A percentile compares a stretch with the other conserved stretches of the same genome.
phyloP scores from a whole-genome alignment of 53 echinoderm and acorn worm species.

The Arbacia lixula region DNA sequence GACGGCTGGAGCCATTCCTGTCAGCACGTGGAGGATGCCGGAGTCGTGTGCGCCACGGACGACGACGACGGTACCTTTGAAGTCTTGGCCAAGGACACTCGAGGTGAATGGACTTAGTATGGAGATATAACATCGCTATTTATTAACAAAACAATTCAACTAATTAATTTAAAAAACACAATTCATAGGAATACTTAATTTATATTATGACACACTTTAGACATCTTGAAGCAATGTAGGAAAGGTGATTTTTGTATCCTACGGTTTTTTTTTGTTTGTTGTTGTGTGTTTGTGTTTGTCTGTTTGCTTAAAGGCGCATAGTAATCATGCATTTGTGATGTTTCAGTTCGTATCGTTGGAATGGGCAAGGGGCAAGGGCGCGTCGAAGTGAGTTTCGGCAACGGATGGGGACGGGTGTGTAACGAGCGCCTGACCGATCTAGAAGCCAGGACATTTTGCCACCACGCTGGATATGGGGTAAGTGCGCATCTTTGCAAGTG shows the following conservation, averaged over 20 bases:
- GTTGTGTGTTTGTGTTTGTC: too few relatives aligned
- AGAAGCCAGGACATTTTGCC: slow-evolving; percentile 34
- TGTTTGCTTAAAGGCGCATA: too few relatives aligned
- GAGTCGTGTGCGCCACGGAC: slow-evolving; percentile 27
- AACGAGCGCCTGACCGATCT: slow-evolving; percentile 15
- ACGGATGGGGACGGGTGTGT: slow-evolving; percentile 36
- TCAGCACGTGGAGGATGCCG: slow-evolving; percentile 33
- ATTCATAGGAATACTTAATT: too few relatives aligned
- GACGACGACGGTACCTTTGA: slow-evolving; percentile 14
- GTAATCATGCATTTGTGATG: too few relatives aligned
- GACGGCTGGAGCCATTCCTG: slow-evolving; percentile 44
- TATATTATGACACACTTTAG: too few relatives aligned
- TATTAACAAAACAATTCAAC: too few relatives aligned
- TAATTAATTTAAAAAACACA: neutral
- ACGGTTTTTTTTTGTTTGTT: too few relatives aligned
- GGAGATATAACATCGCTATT: neutral
- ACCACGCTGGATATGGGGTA: slow-evolving; percentile 38
- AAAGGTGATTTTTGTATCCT: too few relatives aligned
- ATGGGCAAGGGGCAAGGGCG: slow-evolving; percentile 30
- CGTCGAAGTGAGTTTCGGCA: slow-evolving; percentile 31
- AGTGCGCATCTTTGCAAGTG: neutral
- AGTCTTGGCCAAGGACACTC: slow-evolving; percentile 2
- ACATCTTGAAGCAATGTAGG: too few relatives aligned
- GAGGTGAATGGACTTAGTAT: neutral
- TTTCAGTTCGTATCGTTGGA: slow-evolving; percentile 46